Evolutionary conservation across 35 echinoderm and acorn worm genomes (phyloP).

Genomic region (Ophioderma brevispina): DNA sequence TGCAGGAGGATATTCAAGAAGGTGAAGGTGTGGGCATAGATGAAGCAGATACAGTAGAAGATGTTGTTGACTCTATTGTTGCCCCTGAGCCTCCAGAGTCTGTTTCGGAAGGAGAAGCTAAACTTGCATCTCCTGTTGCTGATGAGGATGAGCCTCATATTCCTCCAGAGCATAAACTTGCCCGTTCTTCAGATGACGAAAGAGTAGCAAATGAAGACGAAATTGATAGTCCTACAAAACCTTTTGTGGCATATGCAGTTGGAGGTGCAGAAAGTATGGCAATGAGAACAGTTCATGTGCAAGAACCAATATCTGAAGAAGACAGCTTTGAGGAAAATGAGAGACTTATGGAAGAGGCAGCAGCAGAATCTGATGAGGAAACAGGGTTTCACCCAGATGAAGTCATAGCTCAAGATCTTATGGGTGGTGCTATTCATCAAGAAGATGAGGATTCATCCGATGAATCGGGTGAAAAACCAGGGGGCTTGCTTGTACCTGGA

Average conservation of each 20-base stretch:
- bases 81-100: conserved; percentile 65
- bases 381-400: conserved; percentile 1
- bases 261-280: not conserved
- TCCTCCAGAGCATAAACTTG: conserved; percentile 29
- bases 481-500: not conserved
- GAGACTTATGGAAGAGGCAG: conserved; percentile 19
- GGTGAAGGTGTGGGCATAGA: not conserved
- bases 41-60: conserved; percentile 31
- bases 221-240: conserved; percentile 89
- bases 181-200: conserved; percentile 28
- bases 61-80: conserved; percentile 73
- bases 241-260: conserved; percentile 22
- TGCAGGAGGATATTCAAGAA: not conserved
- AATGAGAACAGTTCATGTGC: not conserved
- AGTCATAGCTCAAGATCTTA: not conserved
- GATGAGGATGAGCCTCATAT: conserved; percentile 42
- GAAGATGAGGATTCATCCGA: not conserved
- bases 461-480: not conserved
- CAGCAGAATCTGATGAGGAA: not conserved
- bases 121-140: conserved; percentile 40
- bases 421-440: conserved; percentile 8
- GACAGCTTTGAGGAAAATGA: conserved; percentile 28
- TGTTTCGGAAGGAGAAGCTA: conserved; percentile 58
- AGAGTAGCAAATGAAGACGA: conserved; percentile 44
- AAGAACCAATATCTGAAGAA: not conserved